A percentile compares a stretch with the other conserved stretches of the same genome.
Evolutionary conservation across 2,888 invertebrate species (phyloP).

Genomic region (Eupithecia dodoneata): DNA sequence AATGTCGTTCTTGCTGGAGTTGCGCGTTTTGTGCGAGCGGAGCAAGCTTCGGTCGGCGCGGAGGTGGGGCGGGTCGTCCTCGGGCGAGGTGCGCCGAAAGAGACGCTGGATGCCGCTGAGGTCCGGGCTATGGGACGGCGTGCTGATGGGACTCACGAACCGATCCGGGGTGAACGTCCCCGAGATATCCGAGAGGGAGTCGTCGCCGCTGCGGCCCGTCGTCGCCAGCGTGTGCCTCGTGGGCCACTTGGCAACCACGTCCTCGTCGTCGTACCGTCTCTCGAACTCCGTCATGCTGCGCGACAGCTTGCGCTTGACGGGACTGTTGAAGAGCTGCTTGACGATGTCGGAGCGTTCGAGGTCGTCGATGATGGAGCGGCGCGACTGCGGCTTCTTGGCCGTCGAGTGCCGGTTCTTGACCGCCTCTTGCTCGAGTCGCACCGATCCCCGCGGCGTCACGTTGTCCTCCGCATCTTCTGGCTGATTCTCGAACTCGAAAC

Average conservation of each 20-base stretch:
- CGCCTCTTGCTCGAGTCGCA: constrained; percentile 64
- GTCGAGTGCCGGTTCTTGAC: constrained; percentile 79
- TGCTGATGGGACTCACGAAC: constrained; percentile 67
- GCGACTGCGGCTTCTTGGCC: constrained; percentile 78
- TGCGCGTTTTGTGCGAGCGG: constrained; percentile 58
- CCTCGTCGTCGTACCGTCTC: constrained; percentile 60
- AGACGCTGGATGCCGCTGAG: constrained; percentile 59
- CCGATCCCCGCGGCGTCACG: constrained; percentile 71
- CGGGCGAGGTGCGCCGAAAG: constrained; percentile 58
- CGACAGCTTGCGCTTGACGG: constrained; percentile 78
- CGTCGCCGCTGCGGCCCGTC: constrained; percentile 49
- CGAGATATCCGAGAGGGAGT: constrained; percentile 52
- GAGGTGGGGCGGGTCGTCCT: constrained; percentile 61
- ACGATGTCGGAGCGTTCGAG: constrained; percentile 73
- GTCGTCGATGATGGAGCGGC: constrained; percentile 75
- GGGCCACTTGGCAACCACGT: constrained; percentile 41
- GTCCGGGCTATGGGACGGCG: constrained; percentile 60
- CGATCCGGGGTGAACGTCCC: constrained; percentile 62
- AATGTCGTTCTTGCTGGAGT: constrained; percentile 68
- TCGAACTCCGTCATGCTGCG: constrained; percentile 77
- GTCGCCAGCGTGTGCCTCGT: constrained; percentile 56
- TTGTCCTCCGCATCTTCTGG: constrained; percentile 42
- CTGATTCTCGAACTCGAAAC: constrained; percentile 53
- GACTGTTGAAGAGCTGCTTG: constrained; percentile 77
- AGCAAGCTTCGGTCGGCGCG: constrained; percentile 57